Base-by-base conservation (phyloP, 1,140 invertebrate genomes). In the Caenorhabditis remanei region DNA sequence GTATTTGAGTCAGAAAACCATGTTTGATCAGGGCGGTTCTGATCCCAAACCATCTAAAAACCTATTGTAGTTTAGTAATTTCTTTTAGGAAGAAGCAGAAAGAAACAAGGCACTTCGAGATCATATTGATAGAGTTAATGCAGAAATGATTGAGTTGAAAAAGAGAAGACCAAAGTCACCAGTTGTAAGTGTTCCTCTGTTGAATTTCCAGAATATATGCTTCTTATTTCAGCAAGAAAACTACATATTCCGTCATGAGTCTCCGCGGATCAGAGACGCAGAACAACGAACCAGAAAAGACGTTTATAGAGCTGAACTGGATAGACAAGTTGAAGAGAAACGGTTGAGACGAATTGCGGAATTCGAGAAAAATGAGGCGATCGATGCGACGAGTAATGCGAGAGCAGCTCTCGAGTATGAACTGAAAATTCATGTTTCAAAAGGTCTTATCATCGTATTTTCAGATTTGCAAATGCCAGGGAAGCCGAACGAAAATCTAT, bases 161-260 rank as follows among this genome's bases (percentile, higher is more conserved):
- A 83, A 87, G 55, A 85, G 67, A 79, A 84, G 85, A 58, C 53
- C 50, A 0, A 85, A 85, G n/a, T 55, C 48, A n/a, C 85, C 85
- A 3, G 14, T 67, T 9, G 84, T 84, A 48, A 21, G 24, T 55
- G 7, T 4, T 50, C 11, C 40, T 67, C 19, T 46, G 16, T n/a
- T 46, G 21, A 46, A 71, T n/a, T 58, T n/a, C n/a, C 56, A 8
- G 6, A 19, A 19, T 58, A 19, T n/a, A 58, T n/a, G n/a, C 1
- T 8, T 40, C 14, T 82, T n/a, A 43, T 63, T 85, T 61, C 61
- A 85, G 71, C 67, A 50, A 41, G 85, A 87, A 5, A 56, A 82
- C n/a, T 83, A 83, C n/a, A 87, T 87, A 11, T 87, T 87, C 43
- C 85, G 85, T 43, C 50, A 75, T 19, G 85, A 87, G 65, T 79